Base-by-base conservation (phyloP, 2,888 invertebrate genomes). In the Drosophila macrospina region DNA sequence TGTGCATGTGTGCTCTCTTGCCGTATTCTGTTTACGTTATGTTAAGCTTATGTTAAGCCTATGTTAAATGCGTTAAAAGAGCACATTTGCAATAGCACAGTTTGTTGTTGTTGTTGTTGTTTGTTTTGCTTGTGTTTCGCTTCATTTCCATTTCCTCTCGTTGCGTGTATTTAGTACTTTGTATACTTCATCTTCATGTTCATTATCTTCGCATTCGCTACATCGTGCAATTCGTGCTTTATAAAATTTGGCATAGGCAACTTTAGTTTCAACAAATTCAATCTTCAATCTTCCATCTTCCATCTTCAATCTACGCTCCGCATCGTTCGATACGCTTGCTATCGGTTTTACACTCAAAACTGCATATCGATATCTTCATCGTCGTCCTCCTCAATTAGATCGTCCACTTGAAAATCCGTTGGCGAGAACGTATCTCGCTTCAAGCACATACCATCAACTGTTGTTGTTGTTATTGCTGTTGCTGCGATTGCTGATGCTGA, bases 341-440 rank as follows among this genome's bases (percentile, higher is more conserved):
- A 7, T 41, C 41, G 30, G 20, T 13, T 20, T 13, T 20, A 11
- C 32, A 41, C 48, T 56, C 41, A 73, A 39, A 77, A 41, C 7
- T 77, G 74, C 54, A 80, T 62, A 10, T 30, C 54, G 28, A 62
- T 6, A 30, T 64, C 69, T 8, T 64, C 86, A 11, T 86, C 86
- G 11, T 79, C 86, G 24, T 91, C 90, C 42, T 90, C 90, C 69
- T 89, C 90, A 39, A 90, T 90, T 45, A 90, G 69, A 72, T 90
- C 90, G 16, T 91, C 88, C 28, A 90, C 88, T 71, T 80, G 75
- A 24, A 88, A 90, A 37, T 89, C 86, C 30, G 73, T 62, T 20
- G 75, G 79, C 28, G 80, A 73, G 42, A 52, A 81, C 10, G 60
- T 54, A 4, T 59, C 42, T 4, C 42, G 39, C 24, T 51, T 69